Base-by-base conservation (phyloP, 2,888 invertebrate species). In the Caenorhabditis plicata region DNA sequence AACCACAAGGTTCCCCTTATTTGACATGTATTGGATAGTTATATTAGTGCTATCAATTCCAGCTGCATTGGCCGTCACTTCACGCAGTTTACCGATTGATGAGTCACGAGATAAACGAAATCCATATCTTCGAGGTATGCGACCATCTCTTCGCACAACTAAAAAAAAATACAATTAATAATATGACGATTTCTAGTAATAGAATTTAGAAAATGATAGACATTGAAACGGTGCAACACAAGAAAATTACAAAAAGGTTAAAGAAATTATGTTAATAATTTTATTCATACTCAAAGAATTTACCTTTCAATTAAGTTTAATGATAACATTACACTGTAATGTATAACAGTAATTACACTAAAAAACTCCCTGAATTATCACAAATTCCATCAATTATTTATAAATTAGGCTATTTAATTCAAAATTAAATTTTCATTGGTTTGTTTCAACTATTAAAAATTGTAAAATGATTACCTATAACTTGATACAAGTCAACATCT, bases 51-150 rank as follows among this genome's bases (percentile, higher is more conserved):
- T 27, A 4, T 43, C 13, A 19, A 70, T 51, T 13, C 51, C 45
- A 36, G 54, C 49, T 8, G 58, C 47, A 11, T 62, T 43, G 1
- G 67, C 27, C 4, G 68, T 52, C 2, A 61, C 53, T 35, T 54
- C 58, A 29, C 60, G 61, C 19, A 73, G 58, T 22, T 66, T 50
- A 23, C 50, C 61, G 11, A 69, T 47, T 25, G 61, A 61, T 4
- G 68, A 51, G 32, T 71, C 69, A 7, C 90, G 88, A 81, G 88
- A 89, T 22, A 92, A 85, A 2, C 90, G 85, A 57, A 92, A 84
- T 1, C 91, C 92, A 81, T 91, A 92, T 80, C 90, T 89, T 0
- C 88, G 85, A 0, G 92, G 92, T 43, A 88, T 87, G 17, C 88
- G 87, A 0, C 91, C 92, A 82, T 91, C 89, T 33, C 81, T 63